Percentiles rank a stretch among this genome's conserved stretches.
Conservation (phyloP, 2,888 invertebrate genomes). For the Selenia dentaria region DNA sequence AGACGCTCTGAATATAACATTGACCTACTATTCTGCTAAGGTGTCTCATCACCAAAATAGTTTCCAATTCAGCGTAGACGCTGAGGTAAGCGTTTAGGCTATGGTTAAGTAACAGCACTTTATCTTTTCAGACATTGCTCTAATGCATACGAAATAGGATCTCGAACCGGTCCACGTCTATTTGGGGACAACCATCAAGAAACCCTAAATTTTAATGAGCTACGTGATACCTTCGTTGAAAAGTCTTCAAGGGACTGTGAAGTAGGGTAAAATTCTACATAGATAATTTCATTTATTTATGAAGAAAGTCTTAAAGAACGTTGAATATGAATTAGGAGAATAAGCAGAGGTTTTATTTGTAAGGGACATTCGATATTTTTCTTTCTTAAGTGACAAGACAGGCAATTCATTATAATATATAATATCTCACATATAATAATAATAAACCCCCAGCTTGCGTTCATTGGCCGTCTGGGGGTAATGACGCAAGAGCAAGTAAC, state of each 20-base stretch:
- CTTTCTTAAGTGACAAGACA: too few relatives aligned
- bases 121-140: slow-evolving; percentile 11
- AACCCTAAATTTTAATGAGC: slow-evolving; percentile 41
- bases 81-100: slow-evolving; percentile 7
- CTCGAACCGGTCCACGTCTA: slow-evolving; percentile 10
- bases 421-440: too few relatives aligned
- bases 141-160: slow-evolving; percentile 24
- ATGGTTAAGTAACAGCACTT: slow-evolving; percentile 17
- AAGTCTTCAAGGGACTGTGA: slow-evolving; percentile 33
- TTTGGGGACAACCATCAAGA: slow-evolving; percentile 26
- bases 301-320: too few relatives aligned
- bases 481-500: too few relatives aligned
- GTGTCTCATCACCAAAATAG: slow-evolving; percentile 9
- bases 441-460: too few relatives aligned
- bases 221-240: slow-evolving; percentile 41
- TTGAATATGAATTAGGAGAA: too few relatives aligned
- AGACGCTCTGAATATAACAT: neutral
- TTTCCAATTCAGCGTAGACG: slow-evolving; percentile 2
- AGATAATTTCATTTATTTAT: too few relatives aligned
- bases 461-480: too few relatives aligned
- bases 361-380: too few relatives aligned
- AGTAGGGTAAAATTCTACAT: too few relatives aligned
- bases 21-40: neutral
- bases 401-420: too few relatives aligned
- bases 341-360: too few relatives aligned